phyloP scores from a whole-genome alignment of 1,140 invertebrate genomes.

The Trinorchestia longiramus region DNA sequence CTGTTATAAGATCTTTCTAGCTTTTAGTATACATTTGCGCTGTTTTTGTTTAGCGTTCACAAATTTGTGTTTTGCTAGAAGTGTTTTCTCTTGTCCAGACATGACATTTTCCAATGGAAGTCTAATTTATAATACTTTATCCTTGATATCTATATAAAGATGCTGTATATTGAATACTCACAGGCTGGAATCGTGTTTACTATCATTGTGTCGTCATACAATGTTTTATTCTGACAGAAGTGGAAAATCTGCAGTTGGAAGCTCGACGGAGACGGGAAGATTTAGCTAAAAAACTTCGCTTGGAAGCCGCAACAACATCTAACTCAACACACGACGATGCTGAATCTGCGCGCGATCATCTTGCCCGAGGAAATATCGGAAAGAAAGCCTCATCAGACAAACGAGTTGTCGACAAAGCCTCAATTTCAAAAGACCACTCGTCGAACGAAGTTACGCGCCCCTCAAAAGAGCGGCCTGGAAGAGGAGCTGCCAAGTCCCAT shows the following conservation, averaged over 20 bases:
- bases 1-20: too few species aligned
- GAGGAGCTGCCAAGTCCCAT: background rate
- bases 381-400: background rate
- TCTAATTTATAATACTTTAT: background rate
- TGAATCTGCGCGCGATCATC: background rate
- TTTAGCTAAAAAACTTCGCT: constrained; percentile 1
- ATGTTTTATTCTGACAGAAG: background rate
- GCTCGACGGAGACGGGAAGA: constrained; percentile 20
- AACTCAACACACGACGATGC: background rate
- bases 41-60: background rate
- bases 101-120: background rate
- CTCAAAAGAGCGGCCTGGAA: background rate
- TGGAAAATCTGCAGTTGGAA: constrained; percentile 33
- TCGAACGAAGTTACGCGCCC: background rate
- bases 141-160: background rate
- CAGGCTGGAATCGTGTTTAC: background rate
- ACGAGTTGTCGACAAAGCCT: background rate
- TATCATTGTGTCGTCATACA: background rate
- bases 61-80: background rate
- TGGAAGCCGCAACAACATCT: background rate
- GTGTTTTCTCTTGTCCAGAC: background rate
- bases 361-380: background rate
- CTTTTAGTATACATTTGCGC: background rate
- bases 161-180: background rate
- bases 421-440: background rate